These are phyloP conservation scores for Channa striata DNA, from an alignment of 2,797 vertebrate species.

Conservation along the genomic window DNA sequence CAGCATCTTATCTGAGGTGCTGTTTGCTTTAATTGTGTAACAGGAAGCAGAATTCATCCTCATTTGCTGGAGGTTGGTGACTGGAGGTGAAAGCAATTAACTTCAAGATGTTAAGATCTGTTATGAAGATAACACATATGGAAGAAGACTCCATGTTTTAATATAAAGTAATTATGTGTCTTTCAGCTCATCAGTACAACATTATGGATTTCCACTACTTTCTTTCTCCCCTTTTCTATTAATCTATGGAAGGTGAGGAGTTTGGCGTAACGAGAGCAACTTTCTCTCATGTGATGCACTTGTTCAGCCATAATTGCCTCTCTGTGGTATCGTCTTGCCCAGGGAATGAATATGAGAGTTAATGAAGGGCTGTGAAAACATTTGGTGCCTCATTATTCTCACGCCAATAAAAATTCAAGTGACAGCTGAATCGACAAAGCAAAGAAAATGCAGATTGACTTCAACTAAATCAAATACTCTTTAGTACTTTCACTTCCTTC, in stretches of 20 bases:
- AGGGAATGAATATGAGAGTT: slow-evolving; percentile 54
- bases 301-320: slow-evolving; percentile 61
- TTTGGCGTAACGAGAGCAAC: slow-evolving; percentile 64
- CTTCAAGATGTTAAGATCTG: slow-evolving; percentile 50
- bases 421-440: slow-evolving; percentile 34
- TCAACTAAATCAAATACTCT: slow-evolving; percentile 26
- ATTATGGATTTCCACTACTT: slow-evolving; percentile 16
- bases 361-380: slow-evolving; percentile 65
- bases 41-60: slow-evolving; percentile 50
- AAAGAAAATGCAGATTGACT: slow-evolving; percentile 29
- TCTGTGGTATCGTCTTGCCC: slow-evolving; percentile 56
- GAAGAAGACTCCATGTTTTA: slow-evolving; percentile 20
- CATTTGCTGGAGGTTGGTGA: slow-evolving; percentile 43
- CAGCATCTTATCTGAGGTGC: slow-evolving; percentile 35
- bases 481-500: slow-evolving; percentile 24
- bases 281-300: slow-evolving; percentile 56
- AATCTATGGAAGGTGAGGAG: slow-evolving; percentile 46
- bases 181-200: slow-evolving; percentile 17
- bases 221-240: slow-evolving; percentile 10
- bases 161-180: slow-evolving; percentile 19
- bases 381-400: slow-evolving; percentile 51
- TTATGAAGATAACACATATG: slow-evolving; percentile 34
- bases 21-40: slow-evolving; percentile 66
- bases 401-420: slow-evolving; percentile 42
- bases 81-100: slow-evolving; percentile 65